Evolutionary conservation across 2,797 vertebrate species (phyloP).

Genomic region (Poliocrania exsul): DNA sequence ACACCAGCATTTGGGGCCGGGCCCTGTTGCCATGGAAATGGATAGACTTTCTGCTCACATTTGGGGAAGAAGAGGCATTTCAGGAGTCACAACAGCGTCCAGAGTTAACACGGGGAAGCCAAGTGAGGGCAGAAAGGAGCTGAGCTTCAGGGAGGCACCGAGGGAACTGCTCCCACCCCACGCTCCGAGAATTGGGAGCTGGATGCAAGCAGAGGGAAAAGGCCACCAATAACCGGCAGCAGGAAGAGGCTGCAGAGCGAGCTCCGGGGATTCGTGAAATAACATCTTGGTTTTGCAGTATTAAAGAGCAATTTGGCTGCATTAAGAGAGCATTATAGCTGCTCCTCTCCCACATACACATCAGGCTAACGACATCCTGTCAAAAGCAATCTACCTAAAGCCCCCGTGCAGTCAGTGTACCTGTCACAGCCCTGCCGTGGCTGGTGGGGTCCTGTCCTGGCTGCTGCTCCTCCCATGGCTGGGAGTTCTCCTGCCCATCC

Average conservation of each 20-base stretch:
- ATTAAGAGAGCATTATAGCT: background rate
- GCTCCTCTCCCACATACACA: slow-evolving; percentile 25
- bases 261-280: background rate
- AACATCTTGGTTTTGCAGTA: slow-evolving; percentile 45
- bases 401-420: background rate
- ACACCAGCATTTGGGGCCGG: slow-evolving; percentile 14
- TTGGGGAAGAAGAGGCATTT: slow-evolving; percentile 28
- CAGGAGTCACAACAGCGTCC: background rate
- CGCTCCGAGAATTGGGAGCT: background rate
- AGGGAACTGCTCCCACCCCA: background rate
- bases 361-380: slow-evolving; percentile 36
- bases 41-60: slow-evolving; percentile 40
- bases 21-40: slow-evolving; percentile 58
- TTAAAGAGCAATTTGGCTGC: slow-evolving; percentile 67
- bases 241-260: background rate
- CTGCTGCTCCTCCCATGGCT: background rate
- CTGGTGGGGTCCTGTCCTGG: background rate
- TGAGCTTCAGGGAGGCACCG: fast-evolving
- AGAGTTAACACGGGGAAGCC: background rate
- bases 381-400: background rate
- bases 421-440: background rate
- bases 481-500: background rate
- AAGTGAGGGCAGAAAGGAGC: background rate
- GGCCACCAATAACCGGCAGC: background rate
- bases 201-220: background rate